A percentile compares a stretch with the other conserved stretches of the same genome.
These are phyloP conservation scores for Anolis sagrei DNA, from an alignment of 2,113 vertebrate species.

Conservation along the genomic window DNA sequence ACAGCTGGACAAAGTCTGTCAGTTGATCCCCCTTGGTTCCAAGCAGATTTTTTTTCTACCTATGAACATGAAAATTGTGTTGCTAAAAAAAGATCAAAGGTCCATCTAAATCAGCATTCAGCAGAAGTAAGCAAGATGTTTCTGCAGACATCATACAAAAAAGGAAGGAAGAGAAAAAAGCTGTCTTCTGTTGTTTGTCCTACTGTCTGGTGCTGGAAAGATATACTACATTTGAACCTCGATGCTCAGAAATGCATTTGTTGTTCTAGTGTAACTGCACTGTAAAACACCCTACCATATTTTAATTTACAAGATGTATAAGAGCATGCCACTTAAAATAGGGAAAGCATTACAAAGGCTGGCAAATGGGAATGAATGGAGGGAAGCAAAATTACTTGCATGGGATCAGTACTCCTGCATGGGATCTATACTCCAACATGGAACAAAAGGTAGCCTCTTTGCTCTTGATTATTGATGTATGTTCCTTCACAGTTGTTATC, in stretches of 20 bases:
- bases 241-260: neutral
- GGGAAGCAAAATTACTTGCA: neutral
- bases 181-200: neutral
- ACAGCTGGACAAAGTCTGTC: conserved; percentile 38
- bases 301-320: neutral
- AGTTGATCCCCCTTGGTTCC: conserved; percentile 39
- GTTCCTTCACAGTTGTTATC: neutral
- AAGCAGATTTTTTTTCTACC: conserved; percentile 23
- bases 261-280: neutral
- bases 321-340: neutral
- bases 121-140: neutral
- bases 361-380: neutral
- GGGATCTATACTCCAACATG: neutral
- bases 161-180: neutral
- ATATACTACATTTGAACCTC: neutral
- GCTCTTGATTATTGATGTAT: neutral
- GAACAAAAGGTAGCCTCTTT: neutral
- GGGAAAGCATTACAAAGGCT: neutral
- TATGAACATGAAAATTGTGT: conserved; percentile 11
- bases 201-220: neutral
- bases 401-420: neutral
- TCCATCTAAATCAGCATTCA: neutral
- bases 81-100: neutral
- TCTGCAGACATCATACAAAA: neutral
- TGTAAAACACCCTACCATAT: neutral